These are phyloP conservation scores for Ethmia dodecea DNA, from an alignment of 2,888 invertebrate species.

Conservation along the genomic window DNA sequence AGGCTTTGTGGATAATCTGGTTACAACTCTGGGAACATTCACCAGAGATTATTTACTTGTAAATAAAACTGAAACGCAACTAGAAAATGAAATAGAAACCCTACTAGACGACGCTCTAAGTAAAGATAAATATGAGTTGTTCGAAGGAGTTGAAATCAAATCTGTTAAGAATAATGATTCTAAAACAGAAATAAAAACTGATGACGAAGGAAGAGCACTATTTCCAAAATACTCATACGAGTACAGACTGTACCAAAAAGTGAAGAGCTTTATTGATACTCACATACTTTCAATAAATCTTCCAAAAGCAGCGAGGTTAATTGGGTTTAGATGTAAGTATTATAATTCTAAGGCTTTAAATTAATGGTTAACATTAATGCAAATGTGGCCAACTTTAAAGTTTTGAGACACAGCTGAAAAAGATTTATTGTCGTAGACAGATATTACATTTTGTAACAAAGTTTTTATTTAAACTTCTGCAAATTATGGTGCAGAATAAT, in stretches of 20 bases:
- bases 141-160: slow-evolving; percentile 77
- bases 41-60: slow-evolving; percentile 46
- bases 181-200: slow-evolving; percentile 16
- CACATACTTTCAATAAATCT: slow-evolving; percentile 82
- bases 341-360: no score
- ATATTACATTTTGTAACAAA: no score
- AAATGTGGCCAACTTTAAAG: no score
- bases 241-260: slow-evolving; percentile 75
- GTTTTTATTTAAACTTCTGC: no score
- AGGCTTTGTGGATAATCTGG: slow-evolving; percentile 40
- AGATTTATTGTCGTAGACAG: no score
- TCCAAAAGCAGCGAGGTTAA: slow-evolving; percentile 80
- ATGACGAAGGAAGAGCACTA: slow-evolving; percentile 45
- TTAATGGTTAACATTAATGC: no score
- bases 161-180: slow-evolving; percentile 27
- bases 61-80: slow-evolving; percentile 49
- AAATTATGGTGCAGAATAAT: no score
- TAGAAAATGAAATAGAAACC: slow-evolving; percentile 73
- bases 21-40: slow-evolving; percentile 42
- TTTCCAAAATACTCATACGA: slow-evolving; percentile 64
- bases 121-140: slow-evolving; percentile 73
- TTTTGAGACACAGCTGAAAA: no score
- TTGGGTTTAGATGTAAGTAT: slow-evolving; percentile 80
- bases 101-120: slow-evolving; percentile 77
- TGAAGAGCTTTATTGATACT: slow-evolving; percentile 76